Base-by-base conservation (phyloP, 2,113 vertebrate species). In the Calyptomena viridis region DNA sequence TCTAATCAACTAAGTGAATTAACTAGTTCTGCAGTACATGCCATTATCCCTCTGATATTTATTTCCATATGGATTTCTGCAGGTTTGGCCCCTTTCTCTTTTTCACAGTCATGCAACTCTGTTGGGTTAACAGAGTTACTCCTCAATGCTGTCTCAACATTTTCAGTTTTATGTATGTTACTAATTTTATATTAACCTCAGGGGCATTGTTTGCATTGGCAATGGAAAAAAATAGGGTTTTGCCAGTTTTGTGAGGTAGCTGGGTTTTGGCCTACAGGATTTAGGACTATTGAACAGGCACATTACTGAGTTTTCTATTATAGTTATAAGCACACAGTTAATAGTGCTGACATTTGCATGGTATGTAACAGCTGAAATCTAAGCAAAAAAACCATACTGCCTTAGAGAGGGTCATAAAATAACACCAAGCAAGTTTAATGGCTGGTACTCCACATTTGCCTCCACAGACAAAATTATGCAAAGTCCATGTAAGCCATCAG, bases 191-290 rank as follows among this genome's bases (percentile, higher is more conserved):
- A 85, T 35, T 84, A 18, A 85, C 59, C 50, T 91, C n/a, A 20
- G 50, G n/a, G 81, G 35, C 39, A n/a, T 44, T 93, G 63, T 77
- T 93, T 71, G 59, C 77, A 30, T 83, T 93, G 93, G 89, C 91
- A 94, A 59, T 42, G 50, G 63, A 37, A 87, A 85, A 63, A 91
- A n/a, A 35, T 58, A 94, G 76, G 33, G 37, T n/a, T 95, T 94
- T 90, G 95, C 74, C 63, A 71, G 55, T 87, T 93, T 74, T 69
- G 74, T 90, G 87, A 87, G 55, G 67, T 76, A 73, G 71, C 39
- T 76, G 67, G 16, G 68, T 62, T 82, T 87, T 92, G 93, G 89
- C 75, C 84, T 49, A 58, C 13, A 58, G 49, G 35, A 76, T 91
- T 92, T 90, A 94, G 39, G 46, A n/a, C 11, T 64, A 62, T 82